Percentiles rank a stretch among this genome's conserved stretches.
Conservation (phyloP, 2,113 vertebrate species). For the Silurus meridionalis region DNA sequence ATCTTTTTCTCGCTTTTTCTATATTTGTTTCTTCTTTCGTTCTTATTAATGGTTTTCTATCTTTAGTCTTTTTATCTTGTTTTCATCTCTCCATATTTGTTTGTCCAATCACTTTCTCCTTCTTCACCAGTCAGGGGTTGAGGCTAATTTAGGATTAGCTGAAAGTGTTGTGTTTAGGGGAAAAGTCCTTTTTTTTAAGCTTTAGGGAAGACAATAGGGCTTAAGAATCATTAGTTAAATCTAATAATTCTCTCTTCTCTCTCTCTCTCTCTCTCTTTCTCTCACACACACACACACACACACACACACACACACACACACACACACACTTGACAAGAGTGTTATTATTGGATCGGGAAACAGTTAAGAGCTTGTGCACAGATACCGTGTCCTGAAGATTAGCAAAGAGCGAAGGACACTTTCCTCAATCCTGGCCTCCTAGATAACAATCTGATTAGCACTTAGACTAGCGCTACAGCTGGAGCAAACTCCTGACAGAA, state of each 20-base stretch:
- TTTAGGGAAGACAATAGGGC: background rate
- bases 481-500: background rate
- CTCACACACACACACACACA: background rate
- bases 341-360: background rate
- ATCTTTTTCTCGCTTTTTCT: background rate
- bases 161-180: conserved; percentile 7
- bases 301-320: background rate
- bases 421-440: background rate
- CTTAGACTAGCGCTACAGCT: background rate
- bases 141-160: background rate
- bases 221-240: background rate
- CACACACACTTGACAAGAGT: background rate
- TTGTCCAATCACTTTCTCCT: background rate
- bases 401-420: background rate
- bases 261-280: too few species aligned
- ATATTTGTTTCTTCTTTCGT: background rate
- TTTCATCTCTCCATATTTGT: conserved; percentile 38
- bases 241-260: too few species aligned
- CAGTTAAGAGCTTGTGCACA: background rate
- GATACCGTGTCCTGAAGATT: background rate
- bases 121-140: conserved; percentile 2
- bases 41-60: conserved; percentile 14
- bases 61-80: conserved; percentile 38
- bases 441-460: background rate
- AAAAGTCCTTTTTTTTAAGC: background rate